Base-by-base conservation (phyloP, 1,140 invertebrate species). In the Heliconius congener region DNA sequence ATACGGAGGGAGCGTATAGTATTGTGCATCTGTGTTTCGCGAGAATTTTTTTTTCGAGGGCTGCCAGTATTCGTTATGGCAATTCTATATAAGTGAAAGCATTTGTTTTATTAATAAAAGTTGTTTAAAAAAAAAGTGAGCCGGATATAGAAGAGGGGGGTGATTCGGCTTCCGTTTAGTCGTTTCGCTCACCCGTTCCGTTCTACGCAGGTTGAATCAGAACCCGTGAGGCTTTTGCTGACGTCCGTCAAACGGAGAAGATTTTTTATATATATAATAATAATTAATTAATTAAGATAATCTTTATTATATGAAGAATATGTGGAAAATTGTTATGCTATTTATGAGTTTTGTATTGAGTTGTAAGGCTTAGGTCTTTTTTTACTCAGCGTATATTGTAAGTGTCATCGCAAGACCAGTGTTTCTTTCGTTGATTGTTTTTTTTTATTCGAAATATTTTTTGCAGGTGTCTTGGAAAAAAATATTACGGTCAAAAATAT, bases 201-300 rank as follows among this genome's bases (percentile, higher is more conserved):
- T 93, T 93, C 82, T 91, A 90, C 88, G 90, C 93, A 94, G 93
- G 93, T 94, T 94, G 86, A 94, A 94, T 90, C 93, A 94, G 79
- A 94, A 93, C 74, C 93, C 91, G 74, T 94, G 90, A 94, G 85
- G 76, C 83, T 82, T 23, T 18, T 60, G 78, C 76, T 76, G 78
- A 18, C 79, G 72, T 34, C 83, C 77, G 81, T 73, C 79, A 75
- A 75, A 82, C 73, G 57, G 66, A 82, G 81, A 82, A 83, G 74
- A 84, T 82, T 80, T 57, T 71, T 80, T 27, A 60, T 66, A 66
- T 66, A 66, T 66, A 66, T 83, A 82, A 76, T 74, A 71, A 23
- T 78, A 82, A 74, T 82, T 73, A 80, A 83, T 50, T 83, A 81
- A 82, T 76, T 82, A 83, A 83, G 78, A 76, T 83, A 71, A 86